Evolutionary conservation across 2,797 vertebrate species (phyloP), one percentile per base, ranked within the genome.

Genomic region (Tangara arthus): DNA sequence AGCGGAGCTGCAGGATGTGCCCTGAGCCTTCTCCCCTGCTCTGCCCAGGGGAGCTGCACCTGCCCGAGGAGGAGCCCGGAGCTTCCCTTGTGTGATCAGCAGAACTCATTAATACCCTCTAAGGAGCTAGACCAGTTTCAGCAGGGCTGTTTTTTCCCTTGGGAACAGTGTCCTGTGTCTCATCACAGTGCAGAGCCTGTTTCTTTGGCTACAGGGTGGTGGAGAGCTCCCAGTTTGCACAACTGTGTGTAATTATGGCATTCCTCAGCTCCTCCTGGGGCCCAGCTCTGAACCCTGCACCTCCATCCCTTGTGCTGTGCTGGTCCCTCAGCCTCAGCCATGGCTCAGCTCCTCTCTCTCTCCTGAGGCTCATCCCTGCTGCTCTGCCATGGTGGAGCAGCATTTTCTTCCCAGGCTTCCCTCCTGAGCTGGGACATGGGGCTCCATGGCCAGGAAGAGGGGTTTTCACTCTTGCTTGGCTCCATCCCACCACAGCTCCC

Each of bases 101-200:
- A 82, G 42, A 71, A 52, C 39, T 28, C 64, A n/a, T 87, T 47
- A 42, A 35, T 56, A 39, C 30, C 68, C 32, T 9, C 34, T n/a
- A 26, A 70, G 83, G 47, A 82, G 86, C 42, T 39, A 57, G 70
- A 85, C 39, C 39, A 59, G 81, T 82, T 87, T 41, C 60, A 69
- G 9, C 55, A 84, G 35, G 26, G 35, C 14, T 50, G 60, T 2
- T 41, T 80, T 94, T 93, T 90, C 94, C 87, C 94, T 93, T 96
- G 91, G 93, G 94, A 96, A 94, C 56, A 32, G 42, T 82, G 71
- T 93, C 60, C 84, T 92, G 53, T n/a, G 56, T 56, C 94, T 92
- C 68, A 35, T 84, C 73, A 77, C 5, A 1, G 13, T 18, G 28
- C 68, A 73, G 77, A 93, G 70, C 26, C 86, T 94, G 64, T 94